Percentiles rank a stretch among this genome's conserved stretches.
phyloP scores from a whole-genome alignment of 2,113 vertebrate genomes.

The Cinclus cinclus region DNA sequence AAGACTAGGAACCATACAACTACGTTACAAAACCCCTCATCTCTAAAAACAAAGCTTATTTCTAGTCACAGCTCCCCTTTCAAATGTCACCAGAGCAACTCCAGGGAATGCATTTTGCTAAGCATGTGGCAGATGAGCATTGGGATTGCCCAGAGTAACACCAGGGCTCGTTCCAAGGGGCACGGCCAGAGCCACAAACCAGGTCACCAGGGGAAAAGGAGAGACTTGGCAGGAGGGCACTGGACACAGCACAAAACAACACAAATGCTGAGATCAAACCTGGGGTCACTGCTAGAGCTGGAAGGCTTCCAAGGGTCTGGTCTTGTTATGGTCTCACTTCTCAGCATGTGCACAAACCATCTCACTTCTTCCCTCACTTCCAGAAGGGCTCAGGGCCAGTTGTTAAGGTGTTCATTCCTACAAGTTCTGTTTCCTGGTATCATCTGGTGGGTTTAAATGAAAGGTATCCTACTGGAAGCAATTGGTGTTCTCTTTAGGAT shows the following conservation, averaged over 20 bases:
- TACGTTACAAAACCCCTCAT: not conserved
- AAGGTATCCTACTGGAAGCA: not conserved
- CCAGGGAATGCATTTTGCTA: not conserved
- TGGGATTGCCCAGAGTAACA: not conserved
- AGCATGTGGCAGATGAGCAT: not conserved
- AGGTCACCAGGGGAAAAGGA: not conserved
- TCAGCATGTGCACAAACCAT: not conserved
- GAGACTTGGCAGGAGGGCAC: not conserved
- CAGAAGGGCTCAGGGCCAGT: not conserved
- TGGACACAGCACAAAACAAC: not conserved
- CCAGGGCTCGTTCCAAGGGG: not conserved
- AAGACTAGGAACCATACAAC: not conserved
- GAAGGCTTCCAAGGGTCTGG: not conserved
- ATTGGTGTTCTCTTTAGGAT: not conserved
- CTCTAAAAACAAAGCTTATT: not conserved
- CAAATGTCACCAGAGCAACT: not conserved
- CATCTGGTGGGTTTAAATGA: not conserved
- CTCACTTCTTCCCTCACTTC: not conserved
- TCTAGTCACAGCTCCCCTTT: not conserved
- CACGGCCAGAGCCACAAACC: rapidly evolving
- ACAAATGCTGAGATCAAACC: not conserved
- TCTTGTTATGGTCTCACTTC: not conserved
- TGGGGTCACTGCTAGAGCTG: not conserved
- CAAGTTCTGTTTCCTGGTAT: not conserved
- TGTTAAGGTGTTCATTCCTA: not conserved